phyloP scores from a whole-genome alignment of 2,113 vertebrate species.

The Pelvicachromis taeniatus region DNA sequence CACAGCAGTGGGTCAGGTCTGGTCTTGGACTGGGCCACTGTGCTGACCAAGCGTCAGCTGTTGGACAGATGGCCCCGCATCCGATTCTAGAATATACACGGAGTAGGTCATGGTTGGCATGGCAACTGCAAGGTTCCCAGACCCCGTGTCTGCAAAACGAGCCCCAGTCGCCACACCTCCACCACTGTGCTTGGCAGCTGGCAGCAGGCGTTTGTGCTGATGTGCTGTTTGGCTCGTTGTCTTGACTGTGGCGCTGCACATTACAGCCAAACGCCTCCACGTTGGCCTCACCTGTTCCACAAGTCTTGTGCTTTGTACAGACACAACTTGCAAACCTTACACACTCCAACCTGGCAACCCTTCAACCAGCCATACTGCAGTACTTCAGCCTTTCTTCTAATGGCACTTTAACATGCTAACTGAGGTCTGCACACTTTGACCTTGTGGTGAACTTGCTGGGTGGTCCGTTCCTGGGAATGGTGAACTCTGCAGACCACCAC shows the following conservation, averaged over 20 bases:
- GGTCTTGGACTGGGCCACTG: background rate
- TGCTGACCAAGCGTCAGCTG: background rate
- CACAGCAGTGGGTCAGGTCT: background rate
- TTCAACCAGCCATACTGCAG: background rate
- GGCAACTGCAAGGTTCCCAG: background rate
- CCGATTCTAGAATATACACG: background rate
- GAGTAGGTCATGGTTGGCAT: fast-evolving
- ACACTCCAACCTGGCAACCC: background rate
- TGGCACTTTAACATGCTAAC: background rate
- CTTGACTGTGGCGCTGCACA: background rate
- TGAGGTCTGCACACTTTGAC: background rate
- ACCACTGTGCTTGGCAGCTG: background rate
- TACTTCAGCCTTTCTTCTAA: background rate
- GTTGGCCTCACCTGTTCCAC: background rate
- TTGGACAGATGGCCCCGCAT: background rate
- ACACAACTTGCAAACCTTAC: no score
- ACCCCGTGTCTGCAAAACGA: background rate
- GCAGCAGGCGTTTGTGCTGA: background rate
- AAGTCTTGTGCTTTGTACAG: background rate
- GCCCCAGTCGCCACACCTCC: background rate
- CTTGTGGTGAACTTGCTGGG: background rate
- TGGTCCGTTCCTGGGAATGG: background rate
- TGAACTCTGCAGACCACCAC: background rate
- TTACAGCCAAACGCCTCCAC: background rate
- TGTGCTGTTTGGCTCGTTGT: background rate